A percentile compares a stretch with the other conserved stretches of the same genome.
Conservation (phyloP, 2,888 invertebrate genomes). For the Drosophila nr. perissopoda region DNA sequence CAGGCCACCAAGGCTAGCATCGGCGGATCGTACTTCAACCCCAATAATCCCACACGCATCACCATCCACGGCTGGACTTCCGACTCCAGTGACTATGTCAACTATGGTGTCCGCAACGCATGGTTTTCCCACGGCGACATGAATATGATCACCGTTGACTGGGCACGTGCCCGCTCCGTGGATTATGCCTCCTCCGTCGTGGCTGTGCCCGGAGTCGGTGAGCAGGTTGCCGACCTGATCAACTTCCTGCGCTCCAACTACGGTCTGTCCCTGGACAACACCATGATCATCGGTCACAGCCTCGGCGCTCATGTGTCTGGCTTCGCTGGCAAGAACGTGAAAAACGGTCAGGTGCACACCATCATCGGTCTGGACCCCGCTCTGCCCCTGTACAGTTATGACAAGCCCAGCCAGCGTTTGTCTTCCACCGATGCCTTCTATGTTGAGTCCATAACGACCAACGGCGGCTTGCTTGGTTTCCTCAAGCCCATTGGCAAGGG, state of each 20-base stretch:
- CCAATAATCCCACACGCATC: slow-evolving; percentile 71
- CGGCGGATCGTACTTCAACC: slow-evolving; percentile 58
- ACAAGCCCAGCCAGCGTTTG: slow-evolving; percentile 70
- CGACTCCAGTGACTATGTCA: slow-evolving; percentile 76
- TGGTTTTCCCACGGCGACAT: slow-evolving; percentile 87
- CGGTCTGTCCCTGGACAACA: slow-evolving; percentile 85
- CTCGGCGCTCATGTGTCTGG: slow-evolving; percentile 88
- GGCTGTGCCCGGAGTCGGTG: slow-evolving; percentile 75
- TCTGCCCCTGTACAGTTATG: slow-evolving; percentile 74
- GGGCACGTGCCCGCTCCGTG: slow-evolving; percentile 86
- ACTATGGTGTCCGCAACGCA: slow-evolving; percentile 83
- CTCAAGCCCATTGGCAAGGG: slow-evolving; percentile 84
- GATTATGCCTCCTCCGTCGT: slow-evolving; percentile 87
- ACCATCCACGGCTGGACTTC: slow-evolving; percentile 87
- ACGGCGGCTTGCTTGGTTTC: slow-evolving; percentile 79
- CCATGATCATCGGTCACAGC: slow-evolving; percentile 87
- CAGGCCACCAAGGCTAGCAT: slow-evolving; percentile 54
- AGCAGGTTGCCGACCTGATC: slow-evolving; percentile 74
- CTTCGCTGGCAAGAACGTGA: slow-evolving; percentile 87
- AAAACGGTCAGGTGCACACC: slow-evolving; percentile 86
- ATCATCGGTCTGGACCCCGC: slow-evolving; percentile 86
- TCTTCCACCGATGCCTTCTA: slow-evolving; percentile 77
- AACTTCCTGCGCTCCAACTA: slow-evolving; percentile 85
- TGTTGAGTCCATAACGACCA: slow-evolving; percentile 83
- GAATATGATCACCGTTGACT: slow-evolving; percentile 88